Base-by-base conservation (phyloP, 2,113 vertebrate species). In the Tychaedon coryphoeus region DNA sequence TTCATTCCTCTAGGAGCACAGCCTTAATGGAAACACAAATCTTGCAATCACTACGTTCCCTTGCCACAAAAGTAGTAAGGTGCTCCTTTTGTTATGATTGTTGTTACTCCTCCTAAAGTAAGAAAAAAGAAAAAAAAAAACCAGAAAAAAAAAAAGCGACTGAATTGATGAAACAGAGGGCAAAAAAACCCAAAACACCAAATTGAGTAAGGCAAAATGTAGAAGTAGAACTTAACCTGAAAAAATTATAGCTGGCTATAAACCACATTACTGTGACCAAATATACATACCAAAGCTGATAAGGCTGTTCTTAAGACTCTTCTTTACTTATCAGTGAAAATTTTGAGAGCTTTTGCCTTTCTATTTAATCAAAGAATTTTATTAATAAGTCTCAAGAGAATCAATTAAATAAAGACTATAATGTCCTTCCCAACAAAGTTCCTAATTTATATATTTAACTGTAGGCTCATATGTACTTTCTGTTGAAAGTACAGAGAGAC, bases 101-200 rank as follows among this genome's bases (percentile, higher is more conserved):
- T 26, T 47, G 9, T 15, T 84, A 24, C 12, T 76, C 5, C 4
- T 50, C 47, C 42, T 62, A 23, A 54, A 62, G 4, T 9, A 28
- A 53, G 2, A 6, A 8, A 5, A 31, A 14, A 29, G 4, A 6
- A 29, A 29, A 2, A 54, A 13, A 34, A 33, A 15, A 40, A 40
- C 10, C 25, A 48, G 2, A 7, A 7, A 6, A 28, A 15, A 29
- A 12, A 48, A 29, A 25, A 2, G 45, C 4, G 6, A 33, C 2
- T 36, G 3, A 75, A n/a, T n/a, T 65, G 4, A 10, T 60, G 8
- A 72, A 80, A 85, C 15, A 58, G 10, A 47, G 12, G 6, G 9
- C 4, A 10, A 33, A 67, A 76, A 18, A 7, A 0, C 0, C 3
- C 5, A 58, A 58, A 42, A 5, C 8, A 36, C 16, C 3, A 6